Base-by-base conservation (phyloP, 2,797 vertebrate species). In the Manis javanica region DNA sequence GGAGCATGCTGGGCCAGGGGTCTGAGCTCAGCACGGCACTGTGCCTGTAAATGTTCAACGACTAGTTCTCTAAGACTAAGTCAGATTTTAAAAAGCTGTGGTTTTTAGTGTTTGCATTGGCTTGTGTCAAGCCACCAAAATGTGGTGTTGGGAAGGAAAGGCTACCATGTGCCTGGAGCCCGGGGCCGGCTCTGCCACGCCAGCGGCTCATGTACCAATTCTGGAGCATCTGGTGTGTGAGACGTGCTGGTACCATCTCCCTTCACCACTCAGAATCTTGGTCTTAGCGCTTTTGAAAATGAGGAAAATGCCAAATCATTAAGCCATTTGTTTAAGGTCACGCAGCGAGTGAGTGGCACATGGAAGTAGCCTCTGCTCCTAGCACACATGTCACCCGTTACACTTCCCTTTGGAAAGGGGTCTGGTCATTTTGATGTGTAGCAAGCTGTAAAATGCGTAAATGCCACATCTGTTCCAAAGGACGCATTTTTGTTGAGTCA, bases 131-230 rank as follows among this genome's bases (percentile, higher is more conserved):
- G 29, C 55, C 34, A 21, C 11, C 12, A 4, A 46, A 46, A n/a
- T 4, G 7, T 2, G 19, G 46, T 57, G 9, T 23, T 23, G 19
- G 24, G 31, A 64, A 29, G 2, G 12, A 63, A 34, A 15, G 37
- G 34, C 0, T 1, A 24, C 37, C 72, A 21, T 2, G 11, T 10
- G 3, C 24, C 5, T 16, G 23, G 23, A 37, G 7, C 0, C 24
- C 19, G 1, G 11, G n/a, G 3, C 51, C 1, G 0, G n/a, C 31
- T 31, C 29, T 39, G 34, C 13, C 1, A 46, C 4, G n/a, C 34
- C 4, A 24, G 1, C 11, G 42, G 18, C 39, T 4, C 29, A 0
- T 0, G 9, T 7, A 1, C 0, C 1, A 57, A 24, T 69, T 78
- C 12, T 31, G 37, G 12, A 71, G 31, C 6, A 26, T 3, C 3